Evolutionary conservation across 1,140 invertebrate genomes (phyloP), one percentile per base, ranked within the genome.

Genomic region (Drosophila lini): DNA sequence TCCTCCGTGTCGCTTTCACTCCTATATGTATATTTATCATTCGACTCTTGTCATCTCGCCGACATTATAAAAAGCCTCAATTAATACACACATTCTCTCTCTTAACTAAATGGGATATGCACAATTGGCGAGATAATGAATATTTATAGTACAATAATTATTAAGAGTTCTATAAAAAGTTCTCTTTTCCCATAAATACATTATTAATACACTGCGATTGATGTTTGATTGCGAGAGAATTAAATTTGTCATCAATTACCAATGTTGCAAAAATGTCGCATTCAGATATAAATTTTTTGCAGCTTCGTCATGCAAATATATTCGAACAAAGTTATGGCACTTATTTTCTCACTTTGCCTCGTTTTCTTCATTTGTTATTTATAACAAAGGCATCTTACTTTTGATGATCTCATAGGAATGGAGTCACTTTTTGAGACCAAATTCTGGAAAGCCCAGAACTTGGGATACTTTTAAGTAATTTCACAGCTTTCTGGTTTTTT

Each of bases 331-430:
- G 11, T 45, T 61, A 36, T 28, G 31, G 41, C 62, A 28, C n/a
- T 65, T 65, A 45, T 61, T 45, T 73, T 40, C 19, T 16, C 16
- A 16, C 15, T 28, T 50, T 62, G 38, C 34, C n/a, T 59, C 19
- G 47, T 15, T 44, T 41, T 52, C 38, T 74, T 48, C 57, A 22
- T 75, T 50, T 74, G 52, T 74, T 61, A 32, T 52, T 64, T 64
- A 63, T 64, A 64, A 64, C 32, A 52, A 74, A 61, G 45, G 56
- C 64, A 55, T 69, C 44, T 69, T 48, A 53, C 3, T 38, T 38
- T 38, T 40, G 65, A 62, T 85, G 82, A 85, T 82, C 59, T 84
- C 81, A 84, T 74, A 7, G 38, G 47, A 65, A 31, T 75, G 64
- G 74, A 63, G 53, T 59, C 40, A 42, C 68, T 67, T 11, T 40